phyloP scores from a whole-genome alignment of 2,113 vertebrate genomes.

The Podilymbus podiceps region DNA sequence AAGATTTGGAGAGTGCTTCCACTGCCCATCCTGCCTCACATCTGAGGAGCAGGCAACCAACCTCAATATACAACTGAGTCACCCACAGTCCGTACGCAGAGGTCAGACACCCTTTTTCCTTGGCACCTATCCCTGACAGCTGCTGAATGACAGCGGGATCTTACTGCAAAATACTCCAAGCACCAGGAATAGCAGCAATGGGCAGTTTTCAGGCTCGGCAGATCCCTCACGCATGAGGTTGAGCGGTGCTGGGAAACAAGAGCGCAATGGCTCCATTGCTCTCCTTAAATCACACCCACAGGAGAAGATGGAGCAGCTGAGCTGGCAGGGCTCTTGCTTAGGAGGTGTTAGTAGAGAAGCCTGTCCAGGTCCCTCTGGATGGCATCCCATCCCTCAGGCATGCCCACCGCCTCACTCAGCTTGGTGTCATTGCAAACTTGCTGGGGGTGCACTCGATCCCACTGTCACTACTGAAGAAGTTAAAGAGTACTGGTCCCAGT shows the following conservation, averaged over 20 bases:
- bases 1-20: background rate
- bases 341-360: background rate
- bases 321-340: background rate
- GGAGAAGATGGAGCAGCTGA: background rate
- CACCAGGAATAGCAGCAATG: background rate
- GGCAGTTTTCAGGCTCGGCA: rapidly evolving
- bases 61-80: rapidly evolving
- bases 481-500: too few species aligned
- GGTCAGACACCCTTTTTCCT: background rate
- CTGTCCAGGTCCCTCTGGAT: too few species aligned
- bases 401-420: too few species aligned
- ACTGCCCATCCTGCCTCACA: background rate
- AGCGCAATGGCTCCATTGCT: background rate
- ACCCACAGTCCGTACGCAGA: rapidly evolving
- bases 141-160: rapidly evolving
- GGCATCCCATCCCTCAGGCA: too few species aligned
- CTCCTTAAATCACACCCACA: background rate
- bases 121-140: background rate
- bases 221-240: background rate
- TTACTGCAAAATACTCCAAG: rapidly evolving
- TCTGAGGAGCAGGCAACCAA: background rate
- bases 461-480: too few species aligned
- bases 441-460: too few species aligned
- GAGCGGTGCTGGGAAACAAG: background rate
- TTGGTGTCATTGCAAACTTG: too few species aligned